Base-by-base conservation (phyloP, 2,888 invertebrate species). In the Nasonia oneida region DNA sequence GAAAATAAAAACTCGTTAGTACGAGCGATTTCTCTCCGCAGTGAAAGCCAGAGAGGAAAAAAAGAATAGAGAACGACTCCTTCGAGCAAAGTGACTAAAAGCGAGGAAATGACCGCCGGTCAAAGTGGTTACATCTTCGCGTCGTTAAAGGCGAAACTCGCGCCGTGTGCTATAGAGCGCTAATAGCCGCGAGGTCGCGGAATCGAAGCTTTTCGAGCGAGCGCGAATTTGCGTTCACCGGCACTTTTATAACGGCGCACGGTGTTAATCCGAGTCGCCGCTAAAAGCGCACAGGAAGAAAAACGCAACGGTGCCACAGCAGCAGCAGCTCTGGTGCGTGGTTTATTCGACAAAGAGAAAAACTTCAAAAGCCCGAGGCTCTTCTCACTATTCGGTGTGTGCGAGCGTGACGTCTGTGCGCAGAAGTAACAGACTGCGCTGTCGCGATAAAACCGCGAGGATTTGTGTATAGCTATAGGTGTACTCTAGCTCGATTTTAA, bases 261-360 rank as follows among this genome's bases (percentile, higher is more conserved):
- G 1, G 70, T 33, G 80, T 81, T 84, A 84, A 81, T 80, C 70
- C 39, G 23, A 33, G 39, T 67, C 57, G 71, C 5, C 29, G 64
- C 64, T 67, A 67, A 67, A 67, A 61, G 61, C 33, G 61, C 33
- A 4, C 61, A 61, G 61, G 23, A 61, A 67, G 53, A 57, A 14
- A 53, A 33, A 37, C 23, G 39, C 39, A 33, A 57, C 57, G 57
- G 12, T n/a, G 23, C 53, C 2, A 15, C 29, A 6, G n/a, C 39
- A 6, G n/a, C 39, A 10, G 8, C 29, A 29, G 10, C 57, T 61
- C 1, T 18, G 23, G 3, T n/a, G 57, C 57, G n/a, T 23, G 8
- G n/a, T n/a, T 61, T 61, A 61, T 39, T 29, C 53, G 14, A 70
- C 10, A 73, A 73, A 81, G 71, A 81, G 42, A 18, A 53, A 70